Evolutionary conservation across 2,888 invertebrate genomes (phyloP).

Genomic region (Argyresthia albistria): DNA sequence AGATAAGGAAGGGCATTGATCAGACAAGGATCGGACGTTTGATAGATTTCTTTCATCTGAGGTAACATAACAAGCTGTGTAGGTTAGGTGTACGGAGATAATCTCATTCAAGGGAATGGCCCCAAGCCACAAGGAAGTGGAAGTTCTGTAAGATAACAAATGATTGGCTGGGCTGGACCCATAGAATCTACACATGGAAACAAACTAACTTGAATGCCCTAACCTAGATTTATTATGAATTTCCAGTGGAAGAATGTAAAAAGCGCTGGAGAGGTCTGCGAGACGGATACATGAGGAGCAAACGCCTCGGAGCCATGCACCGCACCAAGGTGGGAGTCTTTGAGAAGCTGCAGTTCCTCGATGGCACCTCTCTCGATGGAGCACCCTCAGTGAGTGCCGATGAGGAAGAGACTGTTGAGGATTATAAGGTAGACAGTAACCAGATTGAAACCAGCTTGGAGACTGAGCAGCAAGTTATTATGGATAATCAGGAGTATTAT

Average conservation of each 20-base stretch:
- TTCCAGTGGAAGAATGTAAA: slow-evolving; percentile 70
- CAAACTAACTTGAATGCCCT: too few species aligned
- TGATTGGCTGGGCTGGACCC: too few species aligned
- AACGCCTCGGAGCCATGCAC: slow-evolving; percentile 46
- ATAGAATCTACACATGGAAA: too few species aligned
- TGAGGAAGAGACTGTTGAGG: slow-evolving; percentile 5
- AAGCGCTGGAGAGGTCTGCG: slow-evolving; percentile 69
- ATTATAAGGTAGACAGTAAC: too few species aligned
- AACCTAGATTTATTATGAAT: background rate
- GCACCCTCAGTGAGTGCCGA: slow-evolving; percentile 8
- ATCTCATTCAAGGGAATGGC: too few species aligned
- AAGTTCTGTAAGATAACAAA: too few species aligned
- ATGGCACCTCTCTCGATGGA: slow-evolving; percentile 23
- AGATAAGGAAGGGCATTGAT: too few species aligned
- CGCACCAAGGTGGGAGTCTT: slow-evolving; percentile 42
- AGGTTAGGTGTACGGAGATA: too few species aligned
- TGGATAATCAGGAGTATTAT: slow-evolving; percentile 61
- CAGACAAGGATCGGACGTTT: too few species aligned
- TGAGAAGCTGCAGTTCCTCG: slow-evolving; percentile 49
- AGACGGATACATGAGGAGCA: slow-evolving; percentile 66
- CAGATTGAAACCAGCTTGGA: slow-evolving; percentile 1
- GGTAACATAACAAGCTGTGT: too few species aligned
- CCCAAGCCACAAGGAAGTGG: too few species aligned
- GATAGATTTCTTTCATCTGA: too few species aligned
- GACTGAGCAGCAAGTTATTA: slow-evolving; percentile 49